Base-by-base conservation (phyloP, 2,113 vertebrate species). In the Ascaphus truei region DNA sequence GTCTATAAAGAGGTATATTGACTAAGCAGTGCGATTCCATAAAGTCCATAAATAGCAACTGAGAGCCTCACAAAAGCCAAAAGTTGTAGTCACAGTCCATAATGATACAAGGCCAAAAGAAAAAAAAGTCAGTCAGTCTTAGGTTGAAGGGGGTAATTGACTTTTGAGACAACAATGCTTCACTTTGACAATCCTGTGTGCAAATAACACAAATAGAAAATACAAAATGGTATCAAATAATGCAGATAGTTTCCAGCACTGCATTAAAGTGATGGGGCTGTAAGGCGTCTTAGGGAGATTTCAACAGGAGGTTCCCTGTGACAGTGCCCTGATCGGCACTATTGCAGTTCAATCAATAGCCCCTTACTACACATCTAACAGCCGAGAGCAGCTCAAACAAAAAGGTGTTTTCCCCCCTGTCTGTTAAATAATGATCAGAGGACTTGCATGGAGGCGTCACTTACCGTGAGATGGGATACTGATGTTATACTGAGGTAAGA, bases 151-250 rank as follows among this genome's bases (percentile, higher is more conserved):
- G 51, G 57, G 57, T 52, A 71, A 71, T n/a, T n/a, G 67, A 61
- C 67, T 43, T 59, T 58, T 31, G 45, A 52, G 22, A 61, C 43
- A 71, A 93, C 90, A 90, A 91, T 92, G 90, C 91, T 90, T 92
- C 83, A 89, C 83, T 84, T 93, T 90, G 95, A 95, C 94, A 93
- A 95, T 94, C 93, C 94, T 86, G 92, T 98, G 95, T 98, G 95
- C 95, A 98, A 98, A 99, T 93, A 90, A 85, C 77, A 80, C 81
- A 85, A 86, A 82, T 87, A 83, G 82, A 85, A 92, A 94, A 92
- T 84, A 85, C 77, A 86, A 57, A 34, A 57, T 57, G 5, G n/a
- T 30, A n/a, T 67, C 51, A 83, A 89, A 88, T 85, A 90, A 90
- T 78, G 86, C 84, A 83, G 74, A 79, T 78, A 72, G 76, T 84